phyloP scores from a whole-genome alignment of 1,140 invertebrate species.

The Dermatophagoides farinae region DNA sequence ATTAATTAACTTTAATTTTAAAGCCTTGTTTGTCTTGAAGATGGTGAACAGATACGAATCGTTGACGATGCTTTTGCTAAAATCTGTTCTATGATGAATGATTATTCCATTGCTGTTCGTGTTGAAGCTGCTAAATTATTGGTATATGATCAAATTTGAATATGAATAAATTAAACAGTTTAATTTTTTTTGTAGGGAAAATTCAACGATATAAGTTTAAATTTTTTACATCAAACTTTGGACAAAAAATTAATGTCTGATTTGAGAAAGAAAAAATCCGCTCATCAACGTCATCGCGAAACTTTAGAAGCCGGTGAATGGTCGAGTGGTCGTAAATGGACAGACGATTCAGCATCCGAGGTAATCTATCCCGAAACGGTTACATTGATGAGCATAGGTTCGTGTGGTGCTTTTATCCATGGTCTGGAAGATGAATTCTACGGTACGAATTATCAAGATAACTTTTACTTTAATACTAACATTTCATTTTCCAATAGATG shows the following conservation, averaged over 20 bases:
- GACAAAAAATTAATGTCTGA: conserved; percentile 98
- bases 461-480: neutral
- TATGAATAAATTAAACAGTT: neutral
- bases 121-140: conserved; percentile 45
- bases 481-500: conserved; percentile 39
- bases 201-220: conserved; percentile 62
- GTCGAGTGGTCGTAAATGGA: conserved; percentile 75
- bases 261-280: conserved; percentile 46
- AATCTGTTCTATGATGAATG: conserved; percentile 78
- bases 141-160: conserved; percentile 14
- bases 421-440: conserved; percentile 94
- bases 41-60: conserved; percentile 38
- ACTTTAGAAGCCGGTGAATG: conserved; percentile 62
- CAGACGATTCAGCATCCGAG: conserved; percentile 64
- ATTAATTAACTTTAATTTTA: conserved; percentile 8
- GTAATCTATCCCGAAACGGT: conserved; percentile 50
- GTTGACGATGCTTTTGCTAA: conserved; percentile 92
- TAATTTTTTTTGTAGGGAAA: conserved; percentile 35
- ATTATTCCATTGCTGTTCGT: conserved; percentile 63
- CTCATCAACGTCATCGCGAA: conserved; percentile 59
- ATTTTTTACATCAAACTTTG: conserved; percentile 81
- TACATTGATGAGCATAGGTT: conserved; percentile 68
- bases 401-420: conserved; percentile 94
- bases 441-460: conserved; percentile 31
- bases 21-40: conserved; percentile 21